Evolutionary conservation across 2,797 vertebrate species (phyloP), one percentile per base, ranked within the genome.

Genomic region (Danio kyathit): DNA sequence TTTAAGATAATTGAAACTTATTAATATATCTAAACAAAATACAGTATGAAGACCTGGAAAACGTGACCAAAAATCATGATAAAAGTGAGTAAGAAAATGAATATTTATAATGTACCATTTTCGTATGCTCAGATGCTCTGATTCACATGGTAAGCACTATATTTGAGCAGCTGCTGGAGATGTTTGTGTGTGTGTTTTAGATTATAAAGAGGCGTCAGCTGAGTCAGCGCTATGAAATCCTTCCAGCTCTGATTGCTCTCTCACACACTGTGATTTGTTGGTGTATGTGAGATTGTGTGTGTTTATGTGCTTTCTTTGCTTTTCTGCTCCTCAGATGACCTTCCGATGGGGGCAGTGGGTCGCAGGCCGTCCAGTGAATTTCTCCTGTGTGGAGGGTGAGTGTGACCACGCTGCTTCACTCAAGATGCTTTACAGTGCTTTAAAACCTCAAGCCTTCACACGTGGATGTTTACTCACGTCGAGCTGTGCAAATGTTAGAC

Each of bases 331-430:
- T 69, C 63, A 99, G 98, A 96, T 88, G 97, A 99, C 63, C 92
- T 95, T 89, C 95, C 96, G 2, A 86, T 95, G 90, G 96, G 93
- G 88, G 87, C 91, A 19, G 89, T 88, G 51, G 92, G 94, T 72
- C 95, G 95, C 60, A 89, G 95, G 41, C 91, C 95, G n/a, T 98
- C 97, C 16, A 96, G 94, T n/a, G 97, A 99, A 83, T 97, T 97
- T 91, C 91, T 97, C 83, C 90, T 97, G 87, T 98, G 93, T 88
- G 97, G 94, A 93, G 97, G 97, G 97, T 99, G 93, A 92, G 96
- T 95, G 14, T 40, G 48, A 82, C 14, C 12, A 52, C 81, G 40
- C 21, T 74, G 6, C 3, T 64, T 38, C 17, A 40, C 51, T 5
- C 14, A 11, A 4, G 16, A 60, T 49, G 12, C 59, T 14, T 57